Base-by-base conservation (phyloP, 1,140 invertebrate species). In the Heterodera carotae region DNA sequence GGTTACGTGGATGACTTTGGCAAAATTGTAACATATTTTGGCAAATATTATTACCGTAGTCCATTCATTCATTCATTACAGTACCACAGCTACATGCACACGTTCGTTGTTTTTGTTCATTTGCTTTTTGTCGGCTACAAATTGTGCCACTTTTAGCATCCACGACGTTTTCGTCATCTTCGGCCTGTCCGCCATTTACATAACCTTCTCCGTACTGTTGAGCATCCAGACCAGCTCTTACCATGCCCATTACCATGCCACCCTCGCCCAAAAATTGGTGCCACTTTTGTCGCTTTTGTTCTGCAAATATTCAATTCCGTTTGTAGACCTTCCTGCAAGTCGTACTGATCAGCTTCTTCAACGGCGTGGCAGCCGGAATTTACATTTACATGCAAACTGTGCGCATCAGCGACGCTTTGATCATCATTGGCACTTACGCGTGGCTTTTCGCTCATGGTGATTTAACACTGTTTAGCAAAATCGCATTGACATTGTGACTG, bases 361-460 rank as follows among this genome's bases (percentile, higher is more conserved):
- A 78, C 64, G 77, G 69, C 1, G 76, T 36, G 34, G 77, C 72
- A 12, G 53, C 77, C 15, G 76, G 56, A 29, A 78, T 78, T 78
- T 77, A 78, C 59, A 69, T 78, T 36, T 78, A 76, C 56, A 77
- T 67, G 39, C 72, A 76, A 31, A n/a, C 27, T 27, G 77, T 69
- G n/a, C 75, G 75, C 18, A 76, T 78, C 12, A 78, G 64, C 62
- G 74, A 78, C 22, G 60, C 29, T 18, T 53, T 78, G 25, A 69
- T 78, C 59, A 64, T 78, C 31, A 43, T 74, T 60, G 77, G 75
- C 31, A 66, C 74, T 6, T 78, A 76, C 62, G 75, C 62, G 5
- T 78, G 77, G 77, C 75, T 78, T 48, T 53, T 76, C 12, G 77
- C 77, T 15, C 77, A 78, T 31, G 77, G 77, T 78, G n/a, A 22